These are phyloP conservation scores for Indicator maculatus DNA, from an alignment of 2,113 vertebrate species.

Conservation along the genomic window DNA sequence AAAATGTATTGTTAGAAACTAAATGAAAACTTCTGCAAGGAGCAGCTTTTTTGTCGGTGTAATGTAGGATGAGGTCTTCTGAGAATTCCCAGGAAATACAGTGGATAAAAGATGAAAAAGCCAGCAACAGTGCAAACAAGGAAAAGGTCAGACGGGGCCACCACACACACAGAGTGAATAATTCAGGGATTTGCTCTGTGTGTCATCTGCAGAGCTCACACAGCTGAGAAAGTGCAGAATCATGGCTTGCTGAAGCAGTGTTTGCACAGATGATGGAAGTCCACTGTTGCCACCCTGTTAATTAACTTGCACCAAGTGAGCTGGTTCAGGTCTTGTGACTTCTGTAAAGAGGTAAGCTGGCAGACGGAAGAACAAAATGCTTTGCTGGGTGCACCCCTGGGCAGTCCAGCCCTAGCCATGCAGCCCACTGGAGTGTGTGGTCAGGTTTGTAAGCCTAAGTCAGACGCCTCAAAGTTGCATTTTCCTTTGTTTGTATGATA, in stretches of 20 bases:
- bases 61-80: not conserved
- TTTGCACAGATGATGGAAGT: not conserved
- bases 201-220: not conserved
- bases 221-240: not conserved
- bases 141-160: not conserved
- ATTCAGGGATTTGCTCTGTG: not conserved
- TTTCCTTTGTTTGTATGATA: not conserved
- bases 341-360: not conserved
- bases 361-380: not conserved
- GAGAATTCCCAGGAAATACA: not conserved
- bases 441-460: not conserved
- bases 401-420: not conserved
- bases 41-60: constrained; percentile 3
- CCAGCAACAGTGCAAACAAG: constrained; percentile 14
- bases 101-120: constrained; percentile 41
- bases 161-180: not conserved
- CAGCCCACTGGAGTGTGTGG: accelerated
- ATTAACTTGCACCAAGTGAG: not conserved
- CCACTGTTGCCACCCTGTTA: not conserved
- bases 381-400: accelerated
- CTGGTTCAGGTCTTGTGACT: not conserved
- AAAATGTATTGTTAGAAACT: constrained; percentile 30
- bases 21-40: constrained; percentile 34
- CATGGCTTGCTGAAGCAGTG: not conserved
- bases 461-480: not conserved